These are phyloP conservation scores for Augiades crinisus DNA, from an alignment of 2,888 invertebrate genomes.

Conservation along the genomic window DNA sequence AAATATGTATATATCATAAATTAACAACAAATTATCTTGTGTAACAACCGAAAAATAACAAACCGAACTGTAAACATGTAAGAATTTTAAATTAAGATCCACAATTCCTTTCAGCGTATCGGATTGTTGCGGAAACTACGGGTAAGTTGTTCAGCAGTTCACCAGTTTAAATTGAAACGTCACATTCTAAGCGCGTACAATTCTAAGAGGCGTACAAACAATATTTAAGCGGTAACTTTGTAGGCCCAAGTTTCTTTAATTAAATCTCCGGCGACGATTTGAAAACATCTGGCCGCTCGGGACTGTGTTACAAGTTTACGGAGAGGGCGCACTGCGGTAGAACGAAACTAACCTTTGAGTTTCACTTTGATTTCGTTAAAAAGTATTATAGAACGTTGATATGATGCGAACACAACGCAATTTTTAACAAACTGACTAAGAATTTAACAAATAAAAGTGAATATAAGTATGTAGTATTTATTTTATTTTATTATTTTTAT, in stretches of 20 bases:
- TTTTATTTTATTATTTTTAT: too few relatives aligned
- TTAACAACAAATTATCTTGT: not conserved
- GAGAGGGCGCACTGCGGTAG: slow-evolving; percentile 21
- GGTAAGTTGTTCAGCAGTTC: slow-evolving; percentile 22
- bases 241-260: slow-evolving; percentile 39
- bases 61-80: slow-evolving; percentile 3
- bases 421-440: too few relatives aligned
- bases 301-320: slow-evolving; percentile 23
- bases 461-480: too few relatives aligned
- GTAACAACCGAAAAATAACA: too few relatives aligned
- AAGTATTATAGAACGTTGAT: not conserved
- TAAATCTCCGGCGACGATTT: slow-evolving; percentile 39
- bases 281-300: slow-evolving; percentile 38
- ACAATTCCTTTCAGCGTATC: not conserved
- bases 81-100: slow-evolving; percentile 8
- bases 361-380: not conserved
- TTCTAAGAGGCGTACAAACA: slow-evolving; percentile 33
- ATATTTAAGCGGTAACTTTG: slow-evolving; percentile 37
- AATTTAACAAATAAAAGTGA: too few relatives aligned
- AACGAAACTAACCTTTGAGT: not conserved
- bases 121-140: slow-evolving; percentile 10
- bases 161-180: slow-evolving; percentile 35
- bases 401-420: too few relatives aligned
- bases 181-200: slow-evolving; percentile 32
- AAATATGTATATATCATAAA: too few relatives aligned